Conservation (phyloP, 2,113 vertebrate species). For the Climacteris rufus region DNA sequence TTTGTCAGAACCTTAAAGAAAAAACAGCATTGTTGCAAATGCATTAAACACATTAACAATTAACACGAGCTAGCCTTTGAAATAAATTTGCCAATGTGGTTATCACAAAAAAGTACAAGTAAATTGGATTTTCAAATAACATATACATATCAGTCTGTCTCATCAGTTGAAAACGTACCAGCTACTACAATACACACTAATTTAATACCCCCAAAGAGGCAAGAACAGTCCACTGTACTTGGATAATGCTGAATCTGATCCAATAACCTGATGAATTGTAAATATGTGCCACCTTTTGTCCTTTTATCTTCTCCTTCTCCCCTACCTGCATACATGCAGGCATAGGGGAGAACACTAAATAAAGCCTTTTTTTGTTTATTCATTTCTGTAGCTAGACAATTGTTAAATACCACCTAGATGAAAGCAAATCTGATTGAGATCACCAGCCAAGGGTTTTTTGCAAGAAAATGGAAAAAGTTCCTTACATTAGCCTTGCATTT, state of each 20-base stretch:
- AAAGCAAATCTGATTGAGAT: not conserved
- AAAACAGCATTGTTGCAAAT: not conserved
- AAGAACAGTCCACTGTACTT: not conserved
- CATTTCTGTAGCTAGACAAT: not conserved
- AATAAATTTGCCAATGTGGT: not conserved
- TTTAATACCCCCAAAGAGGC: not conserved
- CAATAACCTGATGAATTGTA: not conserved
- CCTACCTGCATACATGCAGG: not conserved
- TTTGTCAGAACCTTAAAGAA: conserved; percentile 86
- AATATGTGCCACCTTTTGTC: not conserved
- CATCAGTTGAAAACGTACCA: not conserved
- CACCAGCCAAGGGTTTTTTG: not conserved
- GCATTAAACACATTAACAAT: not conserved
- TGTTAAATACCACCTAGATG: not conserved
- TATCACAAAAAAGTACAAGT: not conserved
- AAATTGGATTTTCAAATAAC: not conserved
- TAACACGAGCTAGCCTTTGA: not conserved
- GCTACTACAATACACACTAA: not conserved
- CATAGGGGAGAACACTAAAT: not conserved
- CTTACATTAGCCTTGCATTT: not conserved
- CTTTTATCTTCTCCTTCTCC: not conserved
- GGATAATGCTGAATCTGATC: not conserved
- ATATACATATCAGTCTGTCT: not conserved
- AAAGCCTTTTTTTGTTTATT: not conserved
- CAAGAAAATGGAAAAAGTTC: not conserved